Evolutionary conservation across 2,113 vertebrate genomes (phyloP).

Genomic region (Plecturocebus donacophilus): DNA sequence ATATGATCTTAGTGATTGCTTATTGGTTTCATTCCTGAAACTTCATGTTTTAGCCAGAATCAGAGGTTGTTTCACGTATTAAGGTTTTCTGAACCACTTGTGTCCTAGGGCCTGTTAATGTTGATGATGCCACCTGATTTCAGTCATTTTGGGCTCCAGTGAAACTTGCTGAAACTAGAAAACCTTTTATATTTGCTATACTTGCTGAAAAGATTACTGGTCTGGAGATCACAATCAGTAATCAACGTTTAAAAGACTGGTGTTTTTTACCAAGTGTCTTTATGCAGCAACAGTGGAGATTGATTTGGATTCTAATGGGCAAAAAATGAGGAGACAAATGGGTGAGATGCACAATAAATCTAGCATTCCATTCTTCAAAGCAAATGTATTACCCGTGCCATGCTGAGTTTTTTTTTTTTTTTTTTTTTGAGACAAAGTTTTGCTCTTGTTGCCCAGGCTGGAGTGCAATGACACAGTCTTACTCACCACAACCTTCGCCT

Average conservation of each 20-base stretch:
- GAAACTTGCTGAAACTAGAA: background rate
- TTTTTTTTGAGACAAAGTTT: no score
- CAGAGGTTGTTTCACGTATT: background rate
- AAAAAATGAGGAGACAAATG: background rate
- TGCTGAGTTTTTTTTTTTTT: background rate
- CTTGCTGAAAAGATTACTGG: background rate
- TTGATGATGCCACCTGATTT: background rate
- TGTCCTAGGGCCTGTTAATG: background rate
- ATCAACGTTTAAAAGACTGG: background rate
- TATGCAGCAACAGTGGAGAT: background rate
- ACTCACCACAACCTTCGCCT: no score
- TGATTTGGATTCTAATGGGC: background rate
- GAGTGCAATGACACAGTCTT: no score
- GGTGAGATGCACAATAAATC: background rate
- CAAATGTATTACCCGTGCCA: background rate
- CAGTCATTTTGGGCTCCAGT: background rate
- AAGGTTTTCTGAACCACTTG: background rate
- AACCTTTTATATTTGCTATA: background rate
- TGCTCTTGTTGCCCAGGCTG: no score
- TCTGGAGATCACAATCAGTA: background rate
- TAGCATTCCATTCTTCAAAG: background rate
- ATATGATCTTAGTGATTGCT: background rate
- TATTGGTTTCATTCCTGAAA: background rate
- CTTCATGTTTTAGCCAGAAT: background rate
- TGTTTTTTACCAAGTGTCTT: background rate